Evolutionary conservation across 1,140 invertebrate genomes (phyloP).

Genomic region (Meloidogyne floridensis): DNA sequence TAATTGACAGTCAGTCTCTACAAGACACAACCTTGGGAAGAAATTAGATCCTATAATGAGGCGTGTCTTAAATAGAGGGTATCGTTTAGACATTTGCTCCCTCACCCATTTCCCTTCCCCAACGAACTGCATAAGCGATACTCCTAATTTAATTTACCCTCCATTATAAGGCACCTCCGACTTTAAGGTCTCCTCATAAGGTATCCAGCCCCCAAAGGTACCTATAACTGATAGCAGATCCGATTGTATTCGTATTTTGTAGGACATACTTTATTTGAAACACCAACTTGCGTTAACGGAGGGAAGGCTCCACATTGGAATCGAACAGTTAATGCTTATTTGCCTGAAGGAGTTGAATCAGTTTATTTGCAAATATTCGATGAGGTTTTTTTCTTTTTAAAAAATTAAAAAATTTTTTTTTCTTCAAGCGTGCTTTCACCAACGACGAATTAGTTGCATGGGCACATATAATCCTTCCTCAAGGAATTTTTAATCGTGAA

Average conservation of each 20-base stretch:
- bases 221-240: too few species aligned
- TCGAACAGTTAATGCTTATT: constrained; percentile 84
- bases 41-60: too few species aligned
- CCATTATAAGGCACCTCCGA: too few species aligned
- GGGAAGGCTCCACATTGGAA: constrained; percentile 95
- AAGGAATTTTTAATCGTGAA: constrained; percentile 80
- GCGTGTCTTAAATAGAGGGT: too few species aligned
- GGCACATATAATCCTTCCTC: constrained; percentile 80
- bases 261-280: constrained; percentile 90
- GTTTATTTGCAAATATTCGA: constrained; percentile 93
- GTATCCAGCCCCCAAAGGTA: too few species aligned
- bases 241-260: constrained; percentile 65
- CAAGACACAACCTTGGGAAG: too few species aligned
- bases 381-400: constrained; percentile 71
- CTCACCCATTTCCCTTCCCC: too few species aligned
- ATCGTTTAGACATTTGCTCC: too few species aligned
- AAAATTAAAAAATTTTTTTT: not conserved
- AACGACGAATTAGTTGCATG: constrained; percentile 92
- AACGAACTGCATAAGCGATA: too few species aligned
- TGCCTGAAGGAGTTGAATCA: constrained; percentile 82
- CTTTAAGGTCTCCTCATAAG: too few species aligned
- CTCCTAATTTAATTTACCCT: too few species aligned
- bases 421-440: constrained; percentile 79
- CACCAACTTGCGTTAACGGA: constrained; percentile 87
- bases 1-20: constrained; percentile 41